Base-by-base conservation (phyloP, 2,113 vertebrate species). In the Microtus ochrogaster region DNA sequence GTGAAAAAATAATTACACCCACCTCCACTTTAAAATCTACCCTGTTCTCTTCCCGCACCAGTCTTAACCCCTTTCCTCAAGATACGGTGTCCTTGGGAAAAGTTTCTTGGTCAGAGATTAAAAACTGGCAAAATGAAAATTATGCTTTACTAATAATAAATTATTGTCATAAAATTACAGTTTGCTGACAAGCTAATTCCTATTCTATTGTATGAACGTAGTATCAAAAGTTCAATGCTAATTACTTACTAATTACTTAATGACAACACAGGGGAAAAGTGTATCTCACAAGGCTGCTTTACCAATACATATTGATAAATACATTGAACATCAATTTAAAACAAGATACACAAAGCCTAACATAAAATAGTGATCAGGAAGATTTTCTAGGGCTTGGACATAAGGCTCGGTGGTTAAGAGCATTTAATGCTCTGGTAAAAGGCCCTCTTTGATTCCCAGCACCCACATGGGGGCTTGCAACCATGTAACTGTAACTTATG, bases 91-190 rank as follows among this genome's bases (percentile, higher is more conserved):
- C 58, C 73, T 94, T 74, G 65, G n/a, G 12, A 96, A 92, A n/a
- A 95, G n/a, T 2, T 92, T n/a, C 66, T 89, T 92, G 66, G 17
- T 89, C n/a, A 96, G 72, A 85, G 63, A 96, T 11, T 11, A 90
- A 94, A 95, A 94, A 89, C 3, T 22, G 86, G 24, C 70, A 94
- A 85, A 85, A 78, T 77, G 14, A 95, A 97, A 96, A 95, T 87
- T 79, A 73, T 47, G 33, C 12, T 28, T 91, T 88, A 5, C 16
- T 91, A 73, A 89, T 30, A 92, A 92, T 41, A 78, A 68, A 39
- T 76, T 77, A 61, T 24, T 78, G 30, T n/a, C 30, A 74, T 47
- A 52, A 92, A 95, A 90, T 92, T 90, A 90, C 24, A 22, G 58
- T 65, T 58, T 96, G 26, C 28, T 90, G 26, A 88, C 49, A 90